Conservation (phyloP, 2,797 vertebrate genomes). For the Labeo calbasu region DNA sequence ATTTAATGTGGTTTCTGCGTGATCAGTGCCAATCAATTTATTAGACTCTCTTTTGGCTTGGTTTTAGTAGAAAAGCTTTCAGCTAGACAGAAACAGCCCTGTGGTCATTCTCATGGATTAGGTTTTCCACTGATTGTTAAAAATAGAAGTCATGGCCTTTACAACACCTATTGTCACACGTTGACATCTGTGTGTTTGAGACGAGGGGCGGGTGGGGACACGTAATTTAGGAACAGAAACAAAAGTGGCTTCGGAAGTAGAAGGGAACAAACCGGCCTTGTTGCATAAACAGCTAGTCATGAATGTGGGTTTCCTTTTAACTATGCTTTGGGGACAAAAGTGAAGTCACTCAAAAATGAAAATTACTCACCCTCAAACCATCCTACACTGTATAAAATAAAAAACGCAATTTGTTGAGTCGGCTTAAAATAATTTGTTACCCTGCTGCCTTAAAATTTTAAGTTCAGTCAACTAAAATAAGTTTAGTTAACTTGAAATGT, state of each 20-base stretch:
- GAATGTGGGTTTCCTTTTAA: not conserved
- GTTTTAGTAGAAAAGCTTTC: constrained; percentile 35
- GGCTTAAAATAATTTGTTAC: too few species aligned
- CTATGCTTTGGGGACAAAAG: not conserved
- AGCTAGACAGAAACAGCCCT: constrained; percentile 15
- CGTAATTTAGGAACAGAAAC: constrained; percentile 13
- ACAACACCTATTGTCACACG: constrained; percentile 16
- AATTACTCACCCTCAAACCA: too few species aligned
- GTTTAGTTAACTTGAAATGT: too few species aligned
- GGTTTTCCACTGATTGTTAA: constrained; percentile 29
- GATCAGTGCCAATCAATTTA: not conserved
- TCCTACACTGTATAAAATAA: too few species aligned
- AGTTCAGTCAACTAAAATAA: too few species aligned
- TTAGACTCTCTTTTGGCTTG: constrained; percentile 5
- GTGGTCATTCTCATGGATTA: constrained; percentile 30
- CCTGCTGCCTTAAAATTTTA: too few species aligned
- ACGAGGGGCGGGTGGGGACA: not conserved
- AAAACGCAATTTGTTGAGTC: too few species aligned
- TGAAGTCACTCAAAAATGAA: not conserved
- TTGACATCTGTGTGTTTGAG: not conserved
- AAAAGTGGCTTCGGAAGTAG: constrained; percentile 27
- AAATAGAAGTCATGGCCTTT: constrained; percentile 11
- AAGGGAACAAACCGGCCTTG: constrained; percentile 15
- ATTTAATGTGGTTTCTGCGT: constrained; percentile 28
- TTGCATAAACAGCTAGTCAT: not conserved